These are phyloP conservation scores for Aproaerema taeniolella DNA, from an alignment of 2,888 invertebrate species.

Conservation along the genomic window DNA sequence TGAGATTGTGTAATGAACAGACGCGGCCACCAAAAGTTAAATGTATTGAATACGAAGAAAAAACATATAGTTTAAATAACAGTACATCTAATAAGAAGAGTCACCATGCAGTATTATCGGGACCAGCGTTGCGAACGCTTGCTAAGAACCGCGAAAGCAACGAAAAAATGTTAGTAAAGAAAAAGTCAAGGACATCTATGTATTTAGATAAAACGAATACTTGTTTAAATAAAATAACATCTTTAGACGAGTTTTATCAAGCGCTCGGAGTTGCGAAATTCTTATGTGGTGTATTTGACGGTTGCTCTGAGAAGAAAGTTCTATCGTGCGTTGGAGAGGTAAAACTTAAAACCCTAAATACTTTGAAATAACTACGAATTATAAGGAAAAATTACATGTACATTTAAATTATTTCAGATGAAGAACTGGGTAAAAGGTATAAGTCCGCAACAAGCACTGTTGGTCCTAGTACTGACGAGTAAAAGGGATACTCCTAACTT, in stretches of 20 bases:
- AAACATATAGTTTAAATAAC: too few relatives aligned
- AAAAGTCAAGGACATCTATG: constrained; percentile 43
- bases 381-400: too few relatives aligned
- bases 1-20: too few relatives aligned
- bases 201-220: constrained; percentile 30
- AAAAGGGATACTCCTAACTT: constrained; percentile 58
- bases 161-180: too few relatives aligned
- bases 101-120: too few relatives aligned
- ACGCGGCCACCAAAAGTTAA: too few relatives aligned
- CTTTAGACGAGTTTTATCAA: constrained; percentile 56
- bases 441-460: constrained; percentile 50
- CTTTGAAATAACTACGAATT: neutral
- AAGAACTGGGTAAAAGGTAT: constrained; percentile 54
- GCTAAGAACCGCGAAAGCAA: too few relatives aligned
- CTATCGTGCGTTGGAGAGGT: constrained; percentile 47
- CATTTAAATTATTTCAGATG: constrained; percentile 44
- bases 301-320: constrained; percentile 38
- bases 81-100: too few relatives aligned
- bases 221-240: constrained; percentile 42
- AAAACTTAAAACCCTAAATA: constrained; percentile 7
- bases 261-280: constrained; percentile 44
- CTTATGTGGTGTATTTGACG: constrained; percentile 45
- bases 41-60: too few relatives aligned
- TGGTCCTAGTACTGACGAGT: constrained; percentile 50
- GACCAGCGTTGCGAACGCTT: too few relatives aligned